phyloP scores from a whole-genome alignment of 2,888 invertebrate species.

The Sinohyriopsis cumingii region DNA sequence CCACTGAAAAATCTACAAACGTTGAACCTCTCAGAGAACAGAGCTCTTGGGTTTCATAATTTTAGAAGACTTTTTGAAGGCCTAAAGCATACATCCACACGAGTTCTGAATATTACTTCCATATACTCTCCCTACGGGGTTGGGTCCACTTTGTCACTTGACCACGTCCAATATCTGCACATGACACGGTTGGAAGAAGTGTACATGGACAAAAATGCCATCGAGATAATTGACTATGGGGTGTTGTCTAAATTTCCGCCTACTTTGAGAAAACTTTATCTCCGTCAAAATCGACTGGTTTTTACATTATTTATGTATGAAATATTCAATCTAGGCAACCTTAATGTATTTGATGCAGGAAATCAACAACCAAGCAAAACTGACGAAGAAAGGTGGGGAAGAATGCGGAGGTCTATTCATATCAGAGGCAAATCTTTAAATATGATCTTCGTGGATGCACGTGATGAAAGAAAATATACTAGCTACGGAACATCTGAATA shows the following conservation, averaged over 20 bases:
- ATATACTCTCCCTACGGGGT: conserved; percentile 22
- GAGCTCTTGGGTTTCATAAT: conserved; percentile 7
- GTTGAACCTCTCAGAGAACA: conserved; percentile 5
- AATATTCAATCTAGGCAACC: conserved; percentile 20
- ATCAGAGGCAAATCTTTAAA: no score
- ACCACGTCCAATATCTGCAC: conserved; percentile 8
- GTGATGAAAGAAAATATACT: no score
- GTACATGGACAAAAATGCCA: conserved; percentile 26
- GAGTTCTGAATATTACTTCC: conserved; percentile 18
- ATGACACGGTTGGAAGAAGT: conserved; percentile 13
- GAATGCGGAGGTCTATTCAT: no score
- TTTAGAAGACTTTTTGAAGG: conserved; percentile 12
- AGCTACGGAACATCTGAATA: no score
- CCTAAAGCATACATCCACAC: conserved; percentile 15
- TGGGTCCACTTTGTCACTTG: conserved; percentile 12
- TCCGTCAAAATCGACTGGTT: conserved; percentile 21
- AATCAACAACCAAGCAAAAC: conserved; percentile 10
- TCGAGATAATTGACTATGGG: conserved; percentile 26
- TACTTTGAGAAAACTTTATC: conserved; percentile 13
- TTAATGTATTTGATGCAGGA: conserved; percentile 22
- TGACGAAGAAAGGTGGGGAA: background rate
- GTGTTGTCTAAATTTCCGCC: conserved; percentile 20
- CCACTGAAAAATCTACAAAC: no score
- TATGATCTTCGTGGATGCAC: no score
- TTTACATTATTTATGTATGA: conserved; percentile 22